phyloP scores from a whole-genome alignment of 2,113 vertebrate species.

The Labeo rohita region DNA sequence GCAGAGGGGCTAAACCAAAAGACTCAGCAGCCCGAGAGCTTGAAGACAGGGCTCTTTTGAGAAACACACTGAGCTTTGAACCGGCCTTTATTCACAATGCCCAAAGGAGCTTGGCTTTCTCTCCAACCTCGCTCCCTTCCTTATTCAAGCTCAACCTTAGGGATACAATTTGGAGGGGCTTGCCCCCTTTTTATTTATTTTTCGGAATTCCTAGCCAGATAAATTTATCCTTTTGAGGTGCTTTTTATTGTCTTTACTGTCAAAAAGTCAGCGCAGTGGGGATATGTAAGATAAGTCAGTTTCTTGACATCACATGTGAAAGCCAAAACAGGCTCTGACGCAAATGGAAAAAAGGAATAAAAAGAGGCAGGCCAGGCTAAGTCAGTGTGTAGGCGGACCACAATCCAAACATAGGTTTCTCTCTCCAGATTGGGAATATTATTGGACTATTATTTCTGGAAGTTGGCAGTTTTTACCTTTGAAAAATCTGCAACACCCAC shows the following conservation, averaged over 20 bases:
- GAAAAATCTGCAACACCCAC: constrained; percentile 4
- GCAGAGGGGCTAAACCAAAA: constrained; percentile 28
- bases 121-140: not conserved
- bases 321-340: constrained; percentile 2
- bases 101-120: constrained; percentile 22
- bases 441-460: constrained; percentile 38
- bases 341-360: constrained; percentile 29
- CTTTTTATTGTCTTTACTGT: constrained; percentile 47
- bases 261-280: constrained; percentile 29
- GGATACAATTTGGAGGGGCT: constrained; percentile 18
- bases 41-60: constrained; percentile 25
- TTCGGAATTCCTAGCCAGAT: not conserved
- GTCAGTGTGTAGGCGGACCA: constrained; percentile 49
- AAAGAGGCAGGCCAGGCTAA: constrained; percentile 22
- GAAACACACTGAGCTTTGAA: constrained; percentile 50
- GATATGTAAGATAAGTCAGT: constrained; percentile 23
- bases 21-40: constrained; percentile 19
- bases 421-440: constrained; percentile 39
- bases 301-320: constrained; percentile 22
- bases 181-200: not conserved
- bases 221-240: constrained; percentile 27
- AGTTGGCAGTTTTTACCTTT: not conserved
- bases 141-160: constrained; percentile 1
- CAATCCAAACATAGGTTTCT: constrained; percentile 42
- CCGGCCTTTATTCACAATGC: constrained; percentile 41